Base-by-base conservation (phyloP, 2,113 vertebrate genomes). In the Melanerpes formicivorus region DNA sequence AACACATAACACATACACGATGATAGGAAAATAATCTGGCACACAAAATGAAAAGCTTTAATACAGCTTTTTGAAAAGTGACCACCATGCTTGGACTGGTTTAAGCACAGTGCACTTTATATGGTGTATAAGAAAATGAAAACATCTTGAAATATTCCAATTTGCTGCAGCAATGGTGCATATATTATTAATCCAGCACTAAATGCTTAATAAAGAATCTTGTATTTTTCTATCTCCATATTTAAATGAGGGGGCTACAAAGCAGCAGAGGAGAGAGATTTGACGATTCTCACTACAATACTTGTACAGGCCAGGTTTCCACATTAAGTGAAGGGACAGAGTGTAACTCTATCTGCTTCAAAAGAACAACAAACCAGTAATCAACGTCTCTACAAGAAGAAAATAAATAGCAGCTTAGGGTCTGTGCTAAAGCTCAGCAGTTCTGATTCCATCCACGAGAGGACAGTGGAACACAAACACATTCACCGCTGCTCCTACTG, bases 371-470 rank as follows among this genome's bases (percentile, higher is more conserved):
- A 84, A 54, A 2, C 21, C 60, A 84, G 40, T 21, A 42, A 63
- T 56, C 10, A 80, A n/a, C 17, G 15, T 74, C 89, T 50, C 42
- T 74, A 4, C 11, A 56, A 54, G 10, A 70, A 22, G 14, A 80
- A 90, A 92, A 87, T 14, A 63, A 70, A 42, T 9, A 71, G 66
- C 17, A 87, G 40, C 60, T 29, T 92, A 93, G 80, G 75, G n/a
- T 60, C 7, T 64, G 71, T 56, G 71, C 88, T 95, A 72, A 84
- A 96, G 90, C 95, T 93, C 82, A 88, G 82, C 90, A 96, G 55
- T 92, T 92, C 83, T 88, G 78, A 95, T 96, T 96, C 94, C 83
- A 97, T 95, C 93, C 97, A 96, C 92, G 34, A 95, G 95, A 93
- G 96, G 97, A 82, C 95, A 96, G 60, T 90, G 95, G 66, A 91